These are phyloP conservation scores for Choristoneura fumiferana DNA, from an alignment of 1,140 invertebrate species.

Conservation along the genomic window DNA sequence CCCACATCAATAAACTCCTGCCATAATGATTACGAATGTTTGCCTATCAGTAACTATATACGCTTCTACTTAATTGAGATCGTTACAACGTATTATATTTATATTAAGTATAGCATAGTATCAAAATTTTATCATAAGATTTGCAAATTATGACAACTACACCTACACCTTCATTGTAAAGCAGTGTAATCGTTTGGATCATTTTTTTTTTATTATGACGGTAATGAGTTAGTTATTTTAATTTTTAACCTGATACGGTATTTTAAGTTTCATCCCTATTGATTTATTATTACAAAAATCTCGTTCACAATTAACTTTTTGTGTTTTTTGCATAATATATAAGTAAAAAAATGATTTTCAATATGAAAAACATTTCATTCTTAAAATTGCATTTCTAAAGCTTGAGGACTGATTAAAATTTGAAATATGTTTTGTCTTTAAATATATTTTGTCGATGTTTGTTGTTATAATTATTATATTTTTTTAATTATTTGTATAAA, in stretches of 20 bases:
- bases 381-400: slow-evolving; percentile 76
- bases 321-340: slow-evolving; percentile 72
- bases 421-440: slow-evolving; percentile 76
- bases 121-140: slow-evolving; percentile 63
- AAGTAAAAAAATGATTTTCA: slow-evolving; percentile 52
- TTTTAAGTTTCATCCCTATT: slow-evolving; percentile 58
- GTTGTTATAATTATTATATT: slow-evolving; percentile 83
- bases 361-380: slow-evolving; percentile 66
- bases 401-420: slow-evolving; percentile 71
- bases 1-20: slow-evolving; percentile 10
- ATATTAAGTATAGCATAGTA: slow-evolving; percentile 73
- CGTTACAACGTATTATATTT: slow-evolving; percentile 72
- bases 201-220: slow-evolving; percentile 44
- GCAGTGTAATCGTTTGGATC: slow-evolving; percentile 49
- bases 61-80: slow-evolving; percentile 72
- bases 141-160: slow-evolving; percentile 71
- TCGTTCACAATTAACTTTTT: slow-evolving; percentile 46
- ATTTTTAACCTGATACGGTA: slow-evolving; percentile 48
- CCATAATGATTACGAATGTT: slow-evolving; percentile 48
- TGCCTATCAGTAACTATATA: slow-evolving; percentile 54
- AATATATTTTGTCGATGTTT: slow-evolving; percentile 79
- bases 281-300: slow-evolving; percentile 48
- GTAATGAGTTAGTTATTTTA: slow-evolving; percentile 42
- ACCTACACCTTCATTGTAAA: slow-evolving; percentile 50
- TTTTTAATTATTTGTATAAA: slow-evolving; percentile 82